Conservation (phyloP, 2,797 vertebrate species). For the Discoglossus pictus region DNA sequence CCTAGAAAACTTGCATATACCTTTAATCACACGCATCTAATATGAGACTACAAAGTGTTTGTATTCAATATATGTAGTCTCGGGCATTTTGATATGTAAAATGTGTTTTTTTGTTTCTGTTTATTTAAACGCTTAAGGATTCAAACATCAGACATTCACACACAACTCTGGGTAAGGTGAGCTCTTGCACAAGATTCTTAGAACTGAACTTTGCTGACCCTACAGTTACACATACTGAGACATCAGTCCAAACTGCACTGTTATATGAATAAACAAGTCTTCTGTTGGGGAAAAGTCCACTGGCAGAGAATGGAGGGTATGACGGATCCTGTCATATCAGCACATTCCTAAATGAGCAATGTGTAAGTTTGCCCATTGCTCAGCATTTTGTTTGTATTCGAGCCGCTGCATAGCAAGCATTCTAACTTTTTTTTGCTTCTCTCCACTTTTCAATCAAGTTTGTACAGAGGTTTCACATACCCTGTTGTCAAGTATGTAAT, state of each 20-base stretch:
- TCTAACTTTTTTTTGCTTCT: neutral
- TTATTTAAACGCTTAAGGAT: too few species aligned
- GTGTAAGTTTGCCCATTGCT: constrained; percentile 29
- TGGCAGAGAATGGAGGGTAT: constrained; percentile 21
- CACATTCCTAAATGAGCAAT: constrained; percentile 28
- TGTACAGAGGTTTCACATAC: constrained; percentile 3
- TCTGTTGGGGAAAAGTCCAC: neutral
- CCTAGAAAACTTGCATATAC: too few species aligned
- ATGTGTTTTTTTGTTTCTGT: too few species aligned
- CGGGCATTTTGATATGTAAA: too few species aligned
- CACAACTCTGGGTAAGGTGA: neutral
- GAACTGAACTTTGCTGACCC: constrained; percentile 9
- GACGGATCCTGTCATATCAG: constrained; percentile 21
- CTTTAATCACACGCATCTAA: too few species aligned
- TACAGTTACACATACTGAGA: constrained; percentile 7
- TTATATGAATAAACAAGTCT: constrained; percentile 37
- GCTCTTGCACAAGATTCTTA: constrained; percentile 2
- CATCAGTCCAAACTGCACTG: constrained; percentile 26
- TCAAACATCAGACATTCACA: too few species aligned
- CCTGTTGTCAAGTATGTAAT: neutral
- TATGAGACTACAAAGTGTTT: too few species aligned
- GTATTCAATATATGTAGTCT: too few species aligned
- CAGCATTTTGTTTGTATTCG: constrained; percentile 34
- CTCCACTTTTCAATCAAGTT: neutral
- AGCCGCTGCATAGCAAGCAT: constrained; percentile 1